These are phyloP conservation scores for Helostoma temminkii DNA, from an alignment of 2,797 vertebrate genomes.

Conservation along the genomic window DNA sequence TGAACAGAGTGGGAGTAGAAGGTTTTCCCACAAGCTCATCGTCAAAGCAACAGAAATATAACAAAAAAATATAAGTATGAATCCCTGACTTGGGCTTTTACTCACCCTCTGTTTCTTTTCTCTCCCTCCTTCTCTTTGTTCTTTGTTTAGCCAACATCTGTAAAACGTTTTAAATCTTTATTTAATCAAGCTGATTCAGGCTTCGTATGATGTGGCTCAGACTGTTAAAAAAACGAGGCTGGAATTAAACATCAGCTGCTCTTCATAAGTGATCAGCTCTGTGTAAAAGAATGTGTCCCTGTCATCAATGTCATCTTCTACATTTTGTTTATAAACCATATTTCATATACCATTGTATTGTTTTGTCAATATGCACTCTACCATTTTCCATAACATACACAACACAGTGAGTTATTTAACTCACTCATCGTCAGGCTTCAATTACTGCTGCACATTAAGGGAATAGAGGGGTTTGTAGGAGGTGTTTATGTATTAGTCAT, in stretches of 20 bases:
- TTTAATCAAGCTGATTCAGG: slow-evolving; percentile 53
- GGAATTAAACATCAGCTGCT: slow-evolving; percentile 24
- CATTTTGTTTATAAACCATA: too few relatives aligned
- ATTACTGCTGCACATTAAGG: slow-evolving; percentile 32
- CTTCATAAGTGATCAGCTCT: slow-evolving; percentile 49
- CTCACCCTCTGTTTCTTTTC: not conserved
- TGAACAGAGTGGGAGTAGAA: slow-evolving; percentile 35
- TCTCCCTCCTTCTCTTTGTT: not conserved
- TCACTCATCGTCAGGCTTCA: slow-evolving; percentile 7
- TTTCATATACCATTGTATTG: not conserved
- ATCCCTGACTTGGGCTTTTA: not conserved
- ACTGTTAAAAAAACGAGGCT: slow-evolving; percentile 8
- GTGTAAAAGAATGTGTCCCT: too few relatives aligned
- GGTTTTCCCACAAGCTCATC: slow-evolving; percentile 55
- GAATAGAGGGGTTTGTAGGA: not conserved
- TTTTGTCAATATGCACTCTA: too few relatives aligned
- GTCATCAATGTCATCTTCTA: too few relatives aligned
- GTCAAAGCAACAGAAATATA: slow-evolving; percentile 31
- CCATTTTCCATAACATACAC: too few relatives aligned
- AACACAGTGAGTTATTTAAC: too few relatives aligned
- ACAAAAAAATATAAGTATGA: not conserved
- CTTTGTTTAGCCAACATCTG: slow-evolving; percentile 2
- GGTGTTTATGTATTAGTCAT: not conserved
- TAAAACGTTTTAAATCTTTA: slow-evolving; percentile 17
- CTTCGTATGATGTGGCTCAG: slow-evolving; percentile 40